Conservation (phyloP, 1,140 invertebrate genomes). For the Ylistrum balloti region DNA sequence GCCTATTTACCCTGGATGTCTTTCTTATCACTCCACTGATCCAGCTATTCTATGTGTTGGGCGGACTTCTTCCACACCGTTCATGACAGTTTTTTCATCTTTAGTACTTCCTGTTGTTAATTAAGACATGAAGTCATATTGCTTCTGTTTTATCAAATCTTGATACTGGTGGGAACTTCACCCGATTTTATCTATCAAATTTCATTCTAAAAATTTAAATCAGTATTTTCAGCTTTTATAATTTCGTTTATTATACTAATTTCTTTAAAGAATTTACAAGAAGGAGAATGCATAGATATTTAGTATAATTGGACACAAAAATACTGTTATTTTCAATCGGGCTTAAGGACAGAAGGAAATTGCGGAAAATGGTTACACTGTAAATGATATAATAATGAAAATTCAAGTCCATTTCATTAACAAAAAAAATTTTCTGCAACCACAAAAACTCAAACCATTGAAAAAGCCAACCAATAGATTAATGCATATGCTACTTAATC, state of each 20-base stretch:
- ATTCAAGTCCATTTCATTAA: no score
- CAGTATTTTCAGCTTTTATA: background rate
- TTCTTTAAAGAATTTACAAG: no score
- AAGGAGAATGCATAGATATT: no score
- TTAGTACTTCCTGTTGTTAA: conserved; percentile 10
- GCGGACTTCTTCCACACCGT: background rate
- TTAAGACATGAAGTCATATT: background rate
- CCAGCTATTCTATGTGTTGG: background rate
- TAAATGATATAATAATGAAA: no score
- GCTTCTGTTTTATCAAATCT: background rate
- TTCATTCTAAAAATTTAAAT: background rate
- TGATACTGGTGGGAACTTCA: background rate
- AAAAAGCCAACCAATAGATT: no score
- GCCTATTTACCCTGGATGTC: background rate
- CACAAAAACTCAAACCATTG: no score
- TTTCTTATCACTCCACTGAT: background rate
- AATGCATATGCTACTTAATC: no score
- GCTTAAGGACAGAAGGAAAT: no score
- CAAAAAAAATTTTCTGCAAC: no score
- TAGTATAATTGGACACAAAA: no score
- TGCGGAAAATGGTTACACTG: no score
- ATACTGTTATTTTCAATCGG: no score
- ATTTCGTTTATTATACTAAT: background rate
- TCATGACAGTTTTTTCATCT: background rate
- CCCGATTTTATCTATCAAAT: background rate